phyloP scores from a whole-genome alignment of 2,888 invertebrate genomes.

The Rhogogaster chlorosoma region DNA sequence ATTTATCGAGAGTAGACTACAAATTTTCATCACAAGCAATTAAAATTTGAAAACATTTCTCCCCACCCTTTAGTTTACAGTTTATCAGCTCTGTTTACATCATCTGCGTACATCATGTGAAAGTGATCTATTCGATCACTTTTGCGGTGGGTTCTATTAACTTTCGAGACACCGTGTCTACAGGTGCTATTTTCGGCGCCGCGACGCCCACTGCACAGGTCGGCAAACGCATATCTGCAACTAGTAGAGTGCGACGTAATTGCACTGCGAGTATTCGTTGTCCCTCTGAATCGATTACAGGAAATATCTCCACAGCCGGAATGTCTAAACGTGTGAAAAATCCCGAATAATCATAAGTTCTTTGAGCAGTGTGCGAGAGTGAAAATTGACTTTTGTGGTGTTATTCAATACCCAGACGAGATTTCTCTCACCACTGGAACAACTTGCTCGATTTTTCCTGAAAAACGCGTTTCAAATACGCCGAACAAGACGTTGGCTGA shows the following conservation, averaged over 20 bases:
- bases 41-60: too few relatives aligned
- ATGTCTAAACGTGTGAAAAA: not conserved
- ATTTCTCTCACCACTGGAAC: not conserved
- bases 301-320: not conserved
- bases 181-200: conserved; percentile 26
- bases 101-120: not conserved
- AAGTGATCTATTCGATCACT: not conserved
- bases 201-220: conserved; percentile 14
- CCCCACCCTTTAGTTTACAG: not conserved
- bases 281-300: not conserved
- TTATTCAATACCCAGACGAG: not conserved
- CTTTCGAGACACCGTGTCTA: not conserved
- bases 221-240: conserved; percentile 1
- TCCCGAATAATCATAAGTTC: not conserved
- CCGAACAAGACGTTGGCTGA: not conserved
- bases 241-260: conserved; percentile 7
- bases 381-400: conserved; percentile 3
- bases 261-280: not conserved
- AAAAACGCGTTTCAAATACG: not conserved
- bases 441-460: not conserved
- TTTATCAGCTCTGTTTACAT: not conserved
- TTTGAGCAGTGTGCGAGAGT: not conserved
- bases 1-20: not conserved
- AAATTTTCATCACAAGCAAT: not conserved
- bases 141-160: not conserved